Conservation (phyloP, 2,888 invertebrate species). For the Monopis laevigella region DNA sequence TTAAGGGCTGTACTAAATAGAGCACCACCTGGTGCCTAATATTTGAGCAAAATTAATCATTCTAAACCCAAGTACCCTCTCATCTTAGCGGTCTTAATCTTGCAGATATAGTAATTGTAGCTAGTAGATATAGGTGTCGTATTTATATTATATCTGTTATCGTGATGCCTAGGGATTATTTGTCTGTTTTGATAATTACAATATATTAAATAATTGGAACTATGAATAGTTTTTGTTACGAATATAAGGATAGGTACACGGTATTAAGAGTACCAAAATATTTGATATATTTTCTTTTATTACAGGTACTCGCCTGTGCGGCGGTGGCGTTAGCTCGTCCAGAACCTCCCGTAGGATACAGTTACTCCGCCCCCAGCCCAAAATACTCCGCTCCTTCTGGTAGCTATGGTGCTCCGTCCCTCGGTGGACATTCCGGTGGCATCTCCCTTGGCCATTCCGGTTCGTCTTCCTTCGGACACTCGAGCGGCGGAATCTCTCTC, state of each 20-base stretch:
- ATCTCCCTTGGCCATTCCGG: slow-evolving; percentile 21
- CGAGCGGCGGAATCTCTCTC: slow-evolving; percentile 31
- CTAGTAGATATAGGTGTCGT: too few species aligned
- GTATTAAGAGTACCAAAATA: neutral
- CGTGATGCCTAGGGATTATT: too few species aligned
- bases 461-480: slow-evolving; percentile 21
- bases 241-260: too few species aligned
- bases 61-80: too few species aligned
- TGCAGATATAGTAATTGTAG: too few species aligned
- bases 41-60: slow-evolving; percentile 3
- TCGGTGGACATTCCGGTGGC: slow-evolving; percentile 29
- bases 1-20: neutral
- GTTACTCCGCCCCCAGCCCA: slow-evolving; percentile 46
- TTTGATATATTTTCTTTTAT: slow-evolving; percentile 18
- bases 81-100: too few species aligned
- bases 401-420: slow-evolving; percentile 33
- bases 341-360: slow-evolving; percentile 61
- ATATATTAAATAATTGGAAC: too few species aligned
- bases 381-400: slow-evolving; percentile 34
- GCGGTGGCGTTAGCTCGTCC: slow-evolving; percentile 56
- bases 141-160: too few species aligned
- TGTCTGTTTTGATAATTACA: too few species aligned
- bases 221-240: too few species aligned
- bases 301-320: slow-evolving; percentile 58
- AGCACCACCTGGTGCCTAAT: slow-evolving; percentile 5